A percentile compares a stretch with the other conserved stretches of the same genome.
These are phyloP conservation scores for Phytoseiulus persimilis DNA, from an alignment of 2,888 invertebrate species.

Conservation along the genomic window DNA sequence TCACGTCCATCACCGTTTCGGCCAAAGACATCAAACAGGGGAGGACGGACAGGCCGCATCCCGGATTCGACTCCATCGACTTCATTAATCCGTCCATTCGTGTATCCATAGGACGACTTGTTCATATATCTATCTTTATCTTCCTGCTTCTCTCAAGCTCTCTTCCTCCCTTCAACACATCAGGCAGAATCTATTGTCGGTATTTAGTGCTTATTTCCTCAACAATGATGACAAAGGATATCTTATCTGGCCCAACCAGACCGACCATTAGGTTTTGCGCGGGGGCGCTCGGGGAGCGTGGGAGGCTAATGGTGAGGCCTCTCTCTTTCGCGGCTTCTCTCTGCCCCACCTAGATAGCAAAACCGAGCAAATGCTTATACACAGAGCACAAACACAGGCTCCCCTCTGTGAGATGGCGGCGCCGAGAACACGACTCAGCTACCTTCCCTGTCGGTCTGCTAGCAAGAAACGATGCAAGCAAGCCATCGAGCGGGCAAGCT, in stretches of 20 bases:
- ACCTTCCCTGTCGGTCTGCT: background rate
- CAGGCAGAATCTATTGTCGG: background rate
- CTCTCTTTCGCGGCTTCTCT: too few species aligned
- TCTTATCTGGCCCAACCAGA: background rate
- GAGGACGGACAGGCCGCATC: too few species aligned
- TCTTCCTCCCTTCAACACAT: background rate
- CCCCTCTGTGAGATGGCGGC: background rate
- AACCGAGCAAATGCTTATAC: background rate
- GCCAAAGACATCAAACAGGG: too few species aligned
- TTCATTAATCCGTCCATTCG: background rate
- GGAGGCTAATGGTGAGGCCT: background rate
- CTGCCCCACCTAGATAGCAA: background rate
- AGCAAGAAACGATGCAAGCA: background rate
- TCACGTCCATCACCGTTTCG: too few species aligned
- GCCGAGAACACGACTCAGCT: background rate
- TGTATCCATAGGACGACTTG: background rate
- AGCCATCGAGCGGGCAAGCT: background rate
- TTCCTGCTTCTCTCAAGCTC: background rate
- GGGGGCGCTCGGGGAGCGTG: background rate
- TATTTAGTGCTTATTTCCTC: background rate
- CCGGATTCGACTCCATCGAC: background rate
- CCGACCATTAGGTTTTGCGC: background rate
- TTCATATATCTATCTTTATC: background rate
- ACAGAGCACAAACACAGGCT: background rate
- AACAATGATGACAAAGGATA: slow-evolving; percentile 5